Evolutionary conservation across 2,113 vertebrate species (phyloP), one percentile per base, ranked within the genome.

Genomic region (Anoplopoma fimbria): DNA sequence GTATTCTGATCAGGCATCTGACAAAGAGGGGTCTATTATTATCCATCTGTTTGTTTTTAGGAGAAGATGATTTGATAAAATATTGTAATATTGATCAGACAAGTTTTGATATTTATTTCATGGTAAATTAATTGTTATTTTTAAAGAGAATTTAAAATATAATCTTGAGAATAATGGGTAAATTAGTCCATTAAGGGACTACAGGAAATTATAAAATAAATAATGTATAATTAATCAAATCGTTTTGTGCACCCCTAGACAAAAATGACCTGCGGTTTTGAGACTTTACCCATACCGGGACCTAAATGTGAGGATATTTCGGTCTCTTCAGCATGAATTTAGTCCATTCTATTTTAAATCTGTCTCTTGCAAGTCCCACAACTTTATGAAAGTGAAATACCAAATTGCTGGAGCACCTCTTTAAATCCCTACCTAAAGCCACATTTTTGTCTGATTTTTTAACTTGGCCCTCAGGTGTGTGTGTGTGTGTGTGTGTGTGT

Each of bases 401-500:
- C 40, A 61, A 70, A 40, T 38, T 40, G 36, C 49, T 55, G 15
- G 2, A 61, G 40, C 33, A 9, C 53, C 14, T 34, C 38, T 69
- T 61, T 61, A 58, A 77, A 31, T 68, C 21, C 45, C 4, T 17
- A 15, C 27, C 55, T n/a, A 21, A 75, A 75, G 25, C 15, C 4
- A 58, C 38, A 31, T 67, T 58, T 55, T 47, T 61, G 33, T 65
- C 15, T 49, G 5, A 40, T 10, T 10, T 23, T 55, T 27, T 42
- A 57, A 65, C 45, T 19, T 60, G 42, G 6, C 42, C 10, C 65
- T 62, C 51, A 73, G 33, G 70, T 68, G 31, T 68, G 70, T 23
- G 13, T 55, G 58, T 31, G 13, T 55, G 58, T 31, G 58, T 23
- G 33, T 64, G 40, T 25, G 29, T 31, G 27, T 58, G 57, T 57